Evolutionary conservation across 2,888 invertebrate genomes (phyloP).

Genomic region (Meiosimyza platycephala): DNA sequence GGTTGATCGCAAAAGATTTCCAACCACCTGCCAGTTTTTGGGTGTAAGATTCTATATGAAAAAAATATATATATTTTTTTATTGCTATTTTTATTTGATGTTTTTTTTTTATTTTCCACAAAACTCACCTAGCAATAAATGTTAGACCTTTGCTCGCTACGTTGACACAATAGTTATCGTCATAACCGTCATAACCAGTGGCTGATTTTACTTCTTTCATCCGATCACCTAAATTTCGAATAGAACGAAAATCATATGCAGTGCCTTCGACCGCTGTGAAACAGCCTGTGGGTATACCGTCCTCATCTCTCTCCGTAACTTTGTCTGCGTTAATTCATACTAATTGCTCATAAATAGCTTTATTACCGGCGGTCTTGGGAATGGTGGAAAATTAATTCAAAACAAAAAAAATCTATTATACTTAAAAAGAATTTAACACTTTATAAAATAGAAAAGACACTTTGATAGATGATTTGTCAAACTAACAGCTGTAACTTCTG

Average conservation of each 20-base stretch:
- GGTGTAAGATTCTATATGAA: constrained; percentile 72
- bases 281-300: constrained; percentile 79
- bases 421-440: too few species aligned
- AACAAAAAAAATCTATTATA: too few species aligned
- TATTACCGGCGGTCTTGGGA: constrained; percentile 72
- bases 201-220: constrained; percentile 74
- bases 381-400: not conserved
- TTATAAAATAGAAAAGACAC: too few species aligned
- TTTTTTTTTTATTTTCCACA: too few species aligned
- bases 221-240: constrained; percentile 74
- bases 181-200: constrained; percentile 77
- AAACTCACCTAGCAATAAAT: constrained; percentile 72
- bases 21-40: constrained; percentile 77
- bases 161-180: constrained; percentile 71
- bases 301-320: constrained; percentile 77
- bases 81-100: not conserved
- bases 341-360: constrained; percentile 76
- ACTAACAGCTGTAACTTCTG: constrained; percentile 85
- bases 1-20: constrained; percentile 89
- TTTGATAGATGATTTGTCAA: constrained; percentile 76
- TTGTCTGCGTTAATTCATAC: constrained; percentile 81
- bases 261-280: constrained; percentile 78
- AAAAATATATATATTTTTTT: not conserved
- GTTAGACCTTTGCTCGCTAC: constrained; percentile 54
- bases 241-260: constrained; percentile 78